phyloP scores from a whole-genome alignment of 2,797 vertebrate genomes.

The Helicolenus hilgendorfi region DNA sequence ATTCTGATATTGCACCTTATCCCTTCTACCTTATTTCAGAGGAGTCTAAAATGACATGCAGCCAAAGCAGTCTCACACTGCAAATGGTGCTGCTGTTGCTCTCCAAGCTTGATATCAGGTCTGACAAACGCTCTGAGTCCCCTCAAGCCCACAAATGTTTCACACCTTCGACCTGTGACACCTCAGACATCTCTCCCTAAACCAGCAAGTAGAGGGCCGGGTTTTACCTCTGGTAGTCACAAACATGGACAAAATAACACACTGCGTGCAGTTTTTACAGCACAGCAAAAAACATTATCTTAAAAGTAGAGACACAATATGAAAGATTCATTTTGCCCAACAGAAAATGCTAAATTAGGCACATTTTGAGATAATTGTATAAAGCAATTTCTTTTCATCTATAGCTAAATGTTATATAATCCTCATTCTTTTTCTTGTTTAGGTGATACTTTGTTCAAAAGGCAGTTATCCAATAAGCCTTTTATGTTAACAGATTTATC shows the following conservation, averaged over 20 bases:
- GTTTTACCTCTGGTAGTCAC: not conserved
- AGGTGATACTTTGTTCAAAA: not conserved
- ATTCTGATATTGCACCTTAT: not conserved
- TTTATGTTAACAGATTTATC: not conserved
- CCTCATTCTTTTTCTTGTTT: not conserved
- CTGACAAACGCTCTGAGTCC: not conserved
- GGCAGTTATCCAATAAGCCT: not conserved
- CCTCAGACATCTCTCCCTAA: slow-evolving; percentile 1
- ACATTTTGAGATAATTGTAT: not conserved
- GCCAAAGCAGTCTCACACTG: not conserved
- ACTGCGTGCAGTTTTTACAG: not conserved
- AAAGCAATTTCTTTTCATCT: not conserved
- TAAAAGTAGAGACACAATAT: not conserved
- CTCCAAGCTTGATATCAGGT: not conserved
- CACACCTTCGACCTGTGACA: slow-evolving; percentile 25
- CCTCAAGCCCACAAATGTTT: slow-evolving; percentile 15
- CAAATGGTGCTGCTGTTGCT: slow-evolving; percentile 2
- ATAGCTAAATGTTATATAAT: not conserved
- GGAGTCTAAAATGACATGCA: slow-evolving; percentile 25
- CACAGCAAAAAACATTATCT: not conserved
- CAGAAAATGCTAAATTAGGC: not conserved
- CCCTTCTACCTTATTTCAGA: not conserved
- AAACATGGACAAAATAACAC: not conserved
- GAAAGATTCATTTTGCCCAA: not conserved
- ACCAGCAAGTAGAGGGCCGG: not conserved